These are phyloP conservation scores for Tauraco erythrolophus DNA, from an alignment of 2,113 vertebrate genomes.

Conservation along the genomic window DNA sequence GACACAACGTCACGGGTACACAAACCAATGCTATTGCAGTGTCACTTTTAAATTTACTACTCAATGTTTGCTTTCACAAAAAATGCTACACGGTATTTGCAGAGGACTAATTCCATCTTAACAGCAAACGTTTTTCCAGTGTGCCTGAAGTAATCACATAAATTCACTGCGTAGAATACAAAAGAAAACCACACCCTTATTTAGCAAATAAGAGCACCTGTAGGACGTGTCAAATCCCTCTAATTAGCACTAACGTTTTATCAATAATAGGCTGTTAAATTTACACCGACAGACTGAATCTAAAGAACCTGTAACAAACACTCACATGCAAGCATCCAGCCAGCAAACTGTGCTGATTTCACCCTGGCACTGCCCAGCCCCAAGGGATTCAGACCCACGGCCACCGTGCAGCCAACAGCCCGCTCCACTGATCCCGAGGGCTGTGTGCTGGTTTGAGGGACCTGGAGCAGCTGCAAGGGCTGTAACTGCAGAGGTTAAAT, in stretches of 20 bases:
- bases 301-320: no score
- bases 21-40: not conserved
- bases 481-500: not conserved
- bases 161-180: not conserved
- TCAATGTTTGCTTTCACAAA: not conserved
- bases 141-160: not conserved
- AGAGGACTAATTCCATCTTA: not conserved
- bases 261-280: not conserved
- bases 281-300: not conserved
- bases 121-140: not conserved
- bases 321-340: not conserved
- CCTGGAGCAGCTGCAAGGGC: not conserved
- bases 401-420: not conserved
- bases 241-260: not conserved
- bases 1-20: not conserved
- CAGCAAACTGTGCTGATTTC: accelerated
- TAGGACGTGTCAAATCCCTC: not conserved
- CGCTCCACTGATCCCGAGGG: accelerated
- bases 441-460: accelerated
- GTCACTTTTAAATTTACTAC: not conserved
- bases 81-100: not conserved
- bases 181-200: not conserved
- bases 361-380: not conserved
- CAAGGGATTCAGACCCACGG: accelerated
- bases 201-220: not conserved